Conservation (phyloP, 2,888 invertebrate genomes). For the Drosophila paranaensis region DNA sequence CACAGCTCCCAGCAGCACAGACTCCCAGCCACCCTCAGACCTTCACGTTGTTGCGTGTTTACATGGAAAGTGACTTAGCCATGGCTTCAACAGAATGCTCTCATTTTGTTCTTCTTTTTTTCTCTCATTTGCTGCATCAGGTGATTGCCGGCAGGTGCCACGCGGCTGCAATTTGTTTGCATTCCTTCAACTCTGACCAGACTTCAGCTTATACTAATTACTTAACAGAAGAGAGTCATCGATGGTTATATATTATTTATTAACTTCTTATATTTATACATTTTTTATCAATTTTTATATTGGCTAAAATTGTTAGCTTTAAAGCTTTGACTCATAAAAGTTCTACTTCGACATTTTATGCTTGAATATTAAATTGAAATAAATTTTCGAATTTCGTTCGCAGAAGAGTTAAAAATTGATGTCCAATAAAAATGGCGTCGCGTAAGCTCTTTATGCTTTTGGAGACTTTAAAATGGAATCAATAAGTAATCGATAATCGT, state of each 20-base stretch:
- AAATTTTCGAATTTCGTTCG: background rate
- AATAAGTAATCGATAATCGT: background rate
- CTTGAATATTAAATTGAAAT: constrained; percentile 7
- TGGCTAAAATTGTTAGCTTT: too few species aligned
- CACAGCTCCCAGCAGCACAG: constrained; percentile 47
- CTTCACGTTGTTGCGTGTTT: constrained; percentile 3
- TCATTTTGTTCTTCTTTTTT: background rate
- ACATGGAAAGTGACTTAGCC: constrained; percentile 42
- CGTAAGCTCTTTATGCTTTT: background rate
- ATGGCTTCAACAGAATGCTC: constrained; percentile 12
- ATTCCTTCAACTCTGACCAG: background rate
- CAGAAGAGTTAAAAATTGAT: constrained; percentile 2
- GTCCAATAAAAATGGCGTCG: background rate
- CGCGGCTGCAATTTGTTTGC: constrained; percentile 2
- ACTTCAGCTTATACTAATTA: background rate
- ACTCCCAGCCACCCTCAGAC: constrained; percentile 5
- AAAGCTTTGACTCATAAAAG: background rate
- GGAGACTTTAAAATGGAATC: background rate
- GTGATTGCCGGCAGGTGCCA: constrained; percentile 10
- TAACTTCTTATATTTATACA: too few species aligned
- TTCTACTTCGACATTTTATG: background rate
- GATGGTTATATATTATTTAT: too few species aligned
- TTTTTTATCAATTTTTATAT: too few species aligned
- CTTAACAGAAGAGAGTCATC: too few species aligned
- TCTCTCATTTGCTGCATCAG: constrained; percentile 11